These are phyloP conservation scores for Mormyrops attenuatus DNA, from an alignment of 2,797 vertebrate genomes.

Conservation along the genomic window DNA sequence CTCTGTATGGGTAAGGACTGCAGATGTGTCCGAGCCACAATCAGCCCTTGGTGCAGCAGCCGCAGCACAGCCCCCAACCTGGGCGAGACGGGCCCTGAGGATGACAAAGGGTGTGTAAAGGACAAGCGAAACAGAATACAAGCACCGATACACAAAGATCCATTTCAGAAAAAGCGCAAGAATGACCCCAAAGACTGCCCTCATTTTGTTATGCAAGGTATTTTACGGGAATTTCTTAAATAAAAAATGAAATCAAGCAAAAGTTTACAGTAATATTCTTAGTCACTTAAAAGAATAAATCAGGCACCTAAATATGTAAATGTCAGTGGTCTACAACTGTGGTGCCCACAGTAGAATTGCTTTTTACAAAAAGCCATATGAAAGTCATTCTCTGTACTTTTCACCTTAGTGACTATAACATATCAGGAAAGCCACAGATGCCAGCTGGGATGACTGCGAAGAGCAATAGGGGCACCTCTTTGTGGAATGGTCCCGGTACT, in stretches of 20 bases:
- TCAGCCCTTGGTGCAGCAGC: constrained; percentile 60
- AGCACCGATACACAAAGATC: background rate
- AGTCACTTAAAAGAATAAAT: background rate
- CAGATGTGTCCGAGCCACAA: constrained; percentile 45
- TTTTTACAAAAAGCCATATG: background rate
- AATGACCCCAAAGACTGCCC: background rate
- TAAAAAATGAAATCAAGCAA: background rate
- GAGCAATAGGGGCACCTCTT: constrained; percentile 43
- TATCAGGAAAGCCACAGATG: background rate
- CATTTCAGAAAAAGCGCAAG: background rate
- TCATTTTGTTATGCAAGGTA: background rate
- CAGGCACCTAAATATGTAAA: background rate
- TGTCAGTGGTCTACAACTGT: background rate
- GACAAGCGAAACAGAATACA: background rate
- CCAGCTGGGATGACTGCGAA: background rate
- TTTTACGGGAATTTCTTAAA: background rate
- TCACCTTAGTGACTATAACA: background rate
- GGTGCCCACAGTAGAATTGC: background rate
- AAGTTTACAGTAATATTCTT: background rate
- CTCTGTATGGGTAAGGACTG: constrained; percentile 62
- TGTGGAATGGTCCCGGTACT: constrained; percentile 19
- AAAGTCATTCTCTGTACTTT: background rate
- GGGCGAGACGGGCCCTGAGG: constrained; percentile 58
- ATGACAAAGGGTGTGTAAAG: constrained; percentile 21
- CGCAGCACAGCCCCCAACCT: constrained; percentile 59